These are phyloP conservation scores for Notamacropus eugenii DNA, from an alignment of 2,797 vertebrate genomes.

Conservation along the genomic window DNA sequence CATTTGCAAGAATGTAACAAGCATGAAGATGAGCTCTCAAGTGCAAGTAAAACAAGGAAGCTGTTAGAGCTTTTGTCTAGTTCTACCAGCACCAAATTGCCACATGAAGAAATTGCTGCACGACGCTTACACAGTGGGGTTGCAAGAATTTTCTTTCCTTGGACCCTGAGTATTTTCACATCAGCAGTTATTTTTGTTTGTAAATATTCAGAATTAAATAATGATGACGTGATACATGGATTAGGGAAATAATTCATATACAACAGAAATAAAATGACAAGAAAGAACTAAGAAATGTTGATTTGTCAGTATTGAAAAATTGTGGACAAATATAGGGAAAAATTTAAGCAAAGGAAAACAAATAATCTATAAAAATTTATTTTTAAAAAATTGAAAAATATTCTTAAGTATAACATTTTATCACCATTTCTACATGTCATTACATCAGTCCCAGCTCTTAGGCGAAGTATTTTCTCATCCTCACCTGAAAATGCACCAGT, in stretches of 20 bases:
- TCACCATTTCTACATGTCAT: not conserved
- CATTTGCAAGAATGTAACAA: not conserved
- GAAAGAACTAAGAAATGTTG: conserved; percentile 32
- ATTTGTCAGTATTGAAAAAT: conserved; percentile 38
- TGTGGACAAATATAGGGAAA: not conserved
- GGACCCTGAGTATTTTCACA: conserved; percentile 45
- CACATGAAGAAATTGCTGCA: not conserved
- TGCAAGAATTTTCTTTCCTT: conserved; percentile 34
- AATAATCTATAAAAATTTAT: not conserved
- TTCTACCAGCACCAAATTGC: conserved; percentile 20
- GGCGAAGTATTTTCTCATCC: not conserved
- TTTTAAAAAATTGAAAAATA: not conserved
- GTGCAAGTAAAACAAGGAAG: conserved; percentile 19
- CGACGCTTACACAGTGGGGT: conserved; percentile 49
- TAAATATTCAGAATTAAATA: conserved; percentile 28
- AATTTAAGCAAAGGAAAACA: not conserved
- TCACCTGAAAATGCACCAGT: not conserved
- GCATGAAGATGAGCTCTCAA: not conserved
- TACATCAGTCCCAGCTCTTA: not conserved
- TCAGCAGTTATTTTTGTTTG: conserved; percentile 27
- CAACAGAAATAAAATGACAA: conserved; percentile 23
- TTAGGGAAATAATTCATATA: conserved; percentile 37
- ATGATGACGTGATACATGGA: conserved; percentile 40
- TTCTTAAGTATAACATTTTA: not conserved
- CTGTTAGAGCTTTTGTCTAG: conserved; percentile 49